Conservation (phyloP, 2,888 invertebrate genomes). For the Lordiphosa fenestrarum region DNA sequence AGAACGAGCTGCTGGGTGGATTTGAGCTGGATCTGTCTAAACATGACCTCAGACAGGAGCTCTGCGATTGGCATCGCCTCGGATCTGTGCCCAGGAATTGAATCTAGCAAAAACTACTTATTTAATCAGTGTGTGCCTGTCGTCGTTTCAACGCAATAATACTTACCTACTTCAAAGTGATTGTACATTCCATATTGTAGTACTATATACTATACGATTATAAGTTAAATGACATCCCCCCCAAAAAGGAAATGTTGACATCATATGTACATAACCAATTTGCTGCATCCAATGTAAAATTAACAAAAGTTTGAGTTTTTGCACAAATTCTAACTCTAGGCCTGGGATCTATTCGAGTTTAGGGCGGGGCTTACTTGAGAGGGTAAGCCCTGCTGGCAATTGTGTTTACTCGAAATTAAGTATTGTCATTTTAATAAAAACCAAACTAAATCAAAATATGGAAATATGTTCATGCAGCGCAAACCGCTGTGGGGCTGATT, state of each 20-base stretch:
- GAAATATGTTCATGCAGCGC: too few relatives aligned
- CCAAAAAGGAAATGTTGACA: conserved; percentile 22
- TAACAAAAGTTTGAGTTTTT: too few relatives aligned
- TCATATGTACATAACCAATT: conserved; percentile 19
- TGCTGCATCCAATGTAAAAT: conserved; percentile 20
- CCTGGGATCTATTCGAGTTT: too few relatives aligned
- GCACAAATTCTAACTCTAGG: too few relatives aligned
- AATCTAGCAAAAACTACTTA: conserved; percentile 26
- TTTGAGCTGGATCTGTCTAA: conserved; percentile 89
- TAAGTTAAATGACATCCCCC: conserved; percentile 18
- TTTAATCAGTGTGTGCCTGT: conserved; percentile 59
- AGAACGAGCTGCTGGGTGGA: conserved; percentile 97
- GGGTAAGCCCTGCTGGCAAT: too few relatives aligned
- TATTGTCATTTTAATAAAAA: neutral
- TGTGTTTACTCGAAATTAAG: too few relatives aligned
- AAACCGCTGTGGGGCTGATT: too few relatives aligned
- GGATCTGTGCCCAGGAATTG: conserved; percentile 78
- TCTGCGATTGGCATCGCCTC: conserved; percentile 92
- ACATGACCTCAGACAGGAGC: conserved; percentile 88
- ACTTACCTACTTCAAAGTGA: conserved; percentile 68
- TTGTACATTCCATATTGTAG: conserved; percentile 66
- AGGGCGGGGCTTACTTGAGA: too few relatives aligned
- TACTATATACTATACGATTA: neutral
- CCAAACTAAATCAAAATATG: too few relatives aligned
- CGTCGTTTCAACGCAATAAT: conserved; percentile 68